Percentiles rank a stretch among this genome's conserved stretches.
phyloP scores from a whole-genome alignment of 2,113 vertebrate genomes.

The Mionectes macconnelli region DNA sequence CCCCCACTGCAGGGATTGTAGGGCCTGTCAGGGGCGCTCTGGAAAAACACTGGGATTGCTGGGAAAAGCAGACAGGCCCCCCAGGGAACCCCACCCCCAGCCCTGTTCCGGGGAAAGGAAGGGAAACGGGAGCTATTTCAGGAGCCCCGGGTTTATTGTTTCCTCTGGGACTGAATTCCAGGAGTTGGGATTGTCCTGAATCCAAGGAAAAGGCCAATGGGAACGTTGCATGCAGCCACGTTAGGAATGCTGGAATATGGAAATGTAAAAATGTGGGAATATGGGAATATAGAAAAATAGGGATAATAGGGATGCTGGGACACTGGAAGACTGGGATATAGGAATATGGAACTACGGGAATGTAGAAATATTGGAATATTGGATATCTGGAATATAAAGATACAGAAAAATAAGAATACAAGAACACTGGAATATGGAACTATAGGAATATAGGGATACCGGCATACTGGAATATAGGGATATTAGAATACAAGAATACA shows the following conservation, averaged over 20 bases:
- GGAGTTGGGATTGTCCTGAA: neutral
- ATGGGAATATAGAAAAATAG: no score
- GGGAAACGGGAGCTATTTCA: conserved; percentile 8
- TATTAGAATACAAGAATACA: neutral
- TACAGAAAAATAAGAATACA: no score
- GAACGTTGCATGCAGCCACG: rapidly evolving
- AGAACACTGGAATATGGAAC: no score
- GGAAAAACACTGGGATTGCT: neutral
- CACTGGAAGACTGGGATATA: no score
- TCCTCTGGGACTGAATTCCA: neutral
- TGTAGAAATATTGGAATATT: no score
- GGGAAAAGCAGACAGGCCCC: neutral
- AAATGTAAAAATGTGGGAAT: no score
- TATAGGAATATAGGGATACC: neutral
- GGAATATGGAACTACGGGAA: no score
- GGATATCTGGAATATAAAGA: neutral
- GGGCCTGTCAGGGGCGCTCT: neutral
- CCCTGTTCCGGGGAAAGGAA: neutral
- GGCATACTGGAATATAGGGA: neutral
- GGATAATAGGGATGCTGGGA: no score
- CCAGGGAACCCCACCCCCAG: no score
- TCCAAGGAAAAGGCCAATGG: rapidly evolving
- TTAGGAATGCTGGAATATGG: no score
- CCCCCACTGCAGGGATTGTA: neutral
- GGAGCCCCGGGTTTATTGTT: neutral